A percentile compares a stretch with the other conserved stretches of the same genome.
These are phyloP conservation scores for Cataglyphis hispanica DNA, from an alignment of 1,140 invertebrate genomes.

Conservation along the genomic window DNA sequence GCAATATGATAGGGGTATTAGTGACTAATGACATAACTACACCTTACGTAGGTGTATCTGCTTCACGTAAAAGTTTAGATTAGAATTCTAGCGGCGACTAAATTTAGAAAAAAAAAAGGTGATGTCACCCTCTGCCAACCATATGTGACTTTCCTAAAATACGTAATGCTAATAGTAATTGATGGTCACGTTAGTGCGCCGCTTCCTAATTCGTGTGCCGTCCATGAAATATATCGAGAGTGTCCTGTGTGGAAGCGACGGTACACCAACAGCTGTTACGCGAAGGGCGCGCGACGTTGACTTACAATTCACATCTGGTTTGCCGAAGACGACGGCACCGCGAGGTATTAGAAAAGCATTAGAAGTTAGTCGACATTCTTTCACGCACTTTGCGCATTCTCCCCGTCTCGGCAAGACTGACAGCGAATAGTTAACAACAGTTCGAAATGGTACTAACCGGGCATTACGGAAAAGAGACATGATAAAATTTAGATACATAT, in stretches of 20 bases:
- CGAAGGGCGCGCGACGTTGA: conserved; percentile 75
- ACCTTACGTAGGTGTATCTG: background rate
- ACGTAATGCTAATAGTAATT: conserved; percentile 85
- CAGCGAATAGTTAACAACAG: background rate
- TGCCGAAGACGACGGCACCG: conserved; percentile 63
- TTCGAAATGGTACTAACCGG: background rate
- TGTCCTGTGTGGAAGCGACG: conserved; percentile 73
- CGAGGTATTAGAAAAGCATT: conserved; percentile 60
- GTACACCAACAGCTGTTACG: conserved; percentile 78
- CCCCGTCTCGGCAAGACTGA: background rate
- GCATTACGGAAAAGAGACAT: background rate
- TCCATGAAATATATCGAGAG: conserved; percentile 78
- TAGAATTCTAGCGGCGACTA: conserved; percentile 1
- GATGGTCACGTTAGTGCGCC: conserved; percentile 79
- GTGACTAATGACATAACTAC: conserved; percentile 41
- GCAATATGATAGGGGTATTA: conserved; percentile 32
- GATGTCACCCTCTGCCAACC: conserved; percentile 81
- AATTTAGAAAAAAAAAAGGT: conserved; percentile 62
- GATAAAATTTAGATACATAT: background rate
- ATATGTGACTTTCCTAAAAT: conserved; percentile 83
- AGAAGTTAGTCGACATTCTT: conserved; percentile 51
- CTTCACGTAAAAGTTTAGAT: conserved; percentile 14
- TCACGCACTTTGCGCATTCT: conserved; percentile 23
- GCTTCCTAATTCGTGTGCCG: conserved; percentile 78
- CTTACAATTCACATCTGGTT: conserved; percentile 79